Evolutionary conservation across 1,140 invertebrate genomes (phyloP).

Genomic region (Ylistrum balloti): DNA sequence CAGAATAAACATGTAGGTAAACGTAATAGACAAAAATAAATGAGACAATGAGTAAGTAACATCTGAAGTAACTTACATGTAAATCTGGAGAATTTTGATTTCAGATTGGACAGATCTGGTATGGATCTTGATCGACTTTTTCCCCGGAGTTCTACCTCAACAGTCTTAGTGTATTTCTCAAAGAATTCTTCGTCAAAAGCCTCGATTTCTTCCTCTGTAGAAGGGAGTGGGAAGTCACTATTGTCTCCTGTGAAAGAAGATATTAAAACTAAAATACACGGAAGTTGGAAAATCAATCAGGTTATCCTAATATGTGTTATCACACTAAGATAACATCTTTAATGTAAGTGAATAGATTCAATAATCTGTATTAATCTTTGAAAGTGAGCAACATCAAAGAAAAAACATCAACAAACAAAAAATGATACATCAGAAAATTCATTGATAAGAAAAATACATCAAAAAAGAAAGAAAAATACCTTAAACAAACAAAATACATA

Average conservation of each 20-base stretch:
- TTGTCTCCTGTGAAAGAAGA: conserved; percentile 45
- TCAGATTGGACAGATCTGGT: conserved; percentile 48
- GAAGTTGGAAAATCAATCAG: neutral
- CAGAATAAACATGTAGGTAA: too few species aligned
- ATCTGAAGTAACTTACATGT: neutral
- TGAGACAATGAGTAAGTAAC: too few species aligned
- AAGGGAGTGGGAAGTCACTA: conserved; percentile 51
- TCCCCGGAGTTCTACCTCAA: conserved; percentile 42
- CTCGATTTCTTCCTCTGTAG: conserved; percentile 52
- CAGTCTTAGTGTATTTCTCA: conserved; percentile 29
- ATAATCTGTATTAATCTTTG: too few species aligned
- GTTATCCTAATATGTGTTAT: too few species aligned
- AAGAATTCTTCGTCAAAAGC: conserved; percentile 56
- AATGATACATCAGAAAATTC: too few species aligned
- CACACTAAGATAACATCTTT: too few species aligned
- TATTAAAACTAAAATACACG: neutral
- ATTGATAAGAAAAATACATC: too few species aligned
- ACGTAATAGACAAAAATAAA: neutral
- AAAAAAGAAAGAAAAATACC: too few species aligned
- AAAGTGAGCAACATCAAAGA: too few species aligned
- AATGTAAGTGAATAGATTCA: too few species aligned
- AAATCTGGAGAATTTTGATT: conserved; percentile 7
- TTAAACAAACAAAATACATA: too few species aligned
- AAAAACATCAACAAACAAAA: too few species aligned
- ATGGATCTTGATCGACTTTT: conserved; percentile 33